phyloP scores from a whole-genome alignment of 2,797 vertebrate genomes.

The Notolabrus celidotus region DNA sequence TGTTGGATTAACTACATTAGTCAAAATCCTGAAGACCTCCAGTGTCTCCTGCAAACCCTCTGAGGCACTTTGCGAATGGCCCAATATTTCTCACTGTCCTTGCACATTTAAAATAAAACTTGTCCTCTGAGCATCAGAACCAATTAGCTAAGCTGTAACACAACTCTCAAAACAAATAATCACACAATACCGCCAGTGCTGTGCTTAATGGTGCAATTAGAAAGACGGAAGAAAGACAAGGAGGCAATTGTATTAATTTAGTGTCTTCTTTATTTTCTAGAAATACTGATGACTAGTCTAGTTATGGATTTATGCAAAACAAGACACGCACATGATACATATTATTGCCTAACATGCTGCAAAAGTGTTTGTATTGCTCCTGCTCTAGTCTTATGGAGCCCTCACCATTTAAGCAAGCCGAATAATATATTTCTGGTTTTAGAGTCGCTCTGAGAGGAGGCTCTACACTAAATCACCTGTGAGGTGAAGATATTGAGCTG shows the following conservation, averaged over 20 bases:
- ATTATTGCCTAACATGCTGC: neutral
- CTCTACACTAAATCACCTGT: slow-evolving; percentile 18
- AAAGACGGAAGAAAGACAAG: slow-evolving; percentile 1
- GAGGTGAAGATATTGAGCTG: slow-evolving; percentile 19
- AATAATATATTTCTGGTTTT: slow-evolving; percentile 44
- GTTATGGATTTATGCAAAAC: slow-evolving; percentile 2
- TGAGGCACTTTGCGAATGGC: slow-evolving; percentile 28
- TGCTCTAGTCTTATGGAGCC: slow-evolving; percentile 23
- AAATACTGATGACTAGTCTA: slow-evolving; percentile 1
- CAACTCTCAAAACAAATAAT: slow-evolving; percentile 59
- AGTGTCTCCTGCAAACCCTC: slow-evolving; percentile 24
- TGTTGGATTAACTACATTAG: slow-evolving; percentile 3
- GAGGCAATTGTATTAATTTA: slow-evolving; percentile 28
- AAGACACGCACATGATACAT: slow-evolving; percentile 3
- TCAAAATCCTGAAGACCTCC: slow-evolving; percentile 29
- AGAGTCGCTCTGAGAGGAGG: slow-evolving; percentile 29
- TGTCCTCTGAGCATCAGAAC: slow-evolving; percentile 44
- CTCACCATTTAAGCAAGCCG: slow-evolving; percentile 17
- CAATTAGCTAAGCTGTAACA: slow-evolving; percentile 55
- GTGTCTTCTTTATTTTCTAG: slow-evolving; percentile 14
- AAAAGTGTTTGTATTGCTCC: slow-evolving; percentile 4
- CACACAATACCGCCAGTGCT: slow-evolving; percentile 38
- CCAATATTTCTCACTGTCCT: slow-evolving; percentile 19
- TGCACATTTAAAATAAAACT: slow-evolving; percentile 46
- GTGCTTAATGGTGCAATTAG: slow-evolving; percentile 49